A percentile compares a stretch with the other conserved stretches of the same genome.
Conservation (phyloP, 2,113 vertebrate genomes). For the Pluvianellus socialis region DNA sequence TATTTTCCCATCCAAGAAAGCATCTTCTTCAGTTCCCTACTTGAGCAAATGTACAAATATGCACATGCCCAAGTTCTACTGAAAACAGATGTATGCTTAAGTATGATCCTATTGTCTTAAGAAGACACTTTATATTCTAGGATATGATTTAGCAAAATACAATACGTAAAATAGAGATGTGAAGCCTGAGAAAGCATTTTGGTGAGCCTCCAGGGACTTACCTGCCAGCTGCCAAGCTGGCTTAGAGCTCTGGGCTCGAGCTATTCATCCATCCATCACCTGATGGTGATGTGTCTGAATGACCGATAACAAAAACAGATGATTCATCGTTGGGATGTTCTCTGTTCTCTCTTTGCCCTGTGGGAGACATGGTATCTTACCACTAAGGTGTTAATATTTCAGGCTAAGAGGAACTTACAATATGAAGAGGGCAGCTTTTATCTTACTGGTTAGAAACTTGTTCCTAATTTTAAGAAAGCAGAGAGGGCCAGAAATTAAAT, state of each 20-base stretch:
- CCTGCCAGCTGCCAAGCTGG: conserved; percentile 38
- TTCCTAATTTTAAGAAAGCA: not conserved
- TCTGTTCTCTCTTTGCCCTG: conserved; percentile 1
- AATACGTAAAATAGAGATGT: not conserved
- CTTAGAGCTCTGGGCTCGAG: not conserved
- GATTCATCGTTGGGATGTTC: not conserved
- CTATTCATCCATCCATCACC: not conserved
- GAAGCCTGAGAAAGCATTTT: not conserved
- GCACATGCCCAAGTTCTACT: not conserved
- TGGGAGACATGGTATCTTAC: not conserved
- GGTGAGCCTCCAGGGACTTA: conserved; percentile 16
- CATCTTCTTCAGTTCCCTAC: not conserved
- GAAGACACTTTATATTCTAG: not conserved
- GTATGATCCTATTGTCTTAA: not conserved
- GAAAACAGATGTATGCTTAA: not conserved
- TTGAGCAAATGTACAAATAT: not conserved
- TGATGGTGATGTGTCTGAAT: not conserved
- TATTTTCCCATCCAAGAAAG: not conserved
- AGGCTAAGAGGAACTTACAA: not conserved
- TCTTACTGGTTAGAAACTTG: not conserved
- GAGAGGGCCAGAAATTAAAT: not conserved
- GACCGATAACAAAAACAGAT: conserved; percentile 8
- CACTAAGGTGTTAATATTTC: not conserved
- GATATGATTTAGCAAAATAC: not conserved
- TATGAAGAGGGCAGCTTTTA: not conserved